Percentiles rank a stretch among this genome's conserved stretches.
Evolutionary conservation across 2,797 vertebrate genomes (phyloP).

Genomic region (Enteromius treurensis): DNA sequence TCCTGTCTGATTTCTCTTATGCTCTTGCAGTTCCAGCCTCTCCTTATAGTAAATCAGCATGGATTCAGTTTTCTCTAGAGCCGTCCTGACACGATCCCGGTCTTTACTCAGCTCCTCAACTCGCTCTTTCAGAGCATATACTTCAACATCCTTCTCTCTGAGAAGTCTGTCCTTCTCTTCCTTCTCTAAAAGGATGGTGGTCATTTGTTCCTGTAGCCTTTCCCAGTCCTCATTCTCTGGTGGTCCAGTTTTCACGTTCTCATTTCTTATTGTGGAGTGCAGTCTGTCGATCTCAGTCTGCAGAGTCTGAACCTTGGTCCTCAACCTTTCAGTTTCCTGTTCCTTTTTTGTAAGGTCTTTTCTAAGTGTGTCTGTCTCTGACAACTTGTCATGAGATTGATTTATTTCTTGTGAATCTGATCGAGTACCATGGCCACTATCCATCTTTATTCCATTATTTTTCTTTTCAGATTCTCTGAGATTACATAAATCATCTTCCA

Average conservation of each 20-base stretch:
- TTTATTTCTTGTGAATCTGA: constrained; percentile 10
- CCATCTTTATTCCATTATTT: constrained; percentile 23
- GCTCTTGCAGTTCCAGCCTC: constrained; percentile 66
- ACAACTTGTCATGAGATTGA: constrained; percentile 21
- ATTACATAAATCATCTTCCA: constrained; percentile 18
- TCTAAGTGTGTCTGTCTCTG: constrained; percentile 10
- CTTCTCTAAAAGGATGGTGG: constrained; percentile 54
- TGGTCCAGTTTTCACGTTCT: background rate
- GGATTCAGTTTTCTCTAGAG: constrained; percentile 80
- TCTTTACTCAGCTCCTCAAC: constrained; percentile 66
- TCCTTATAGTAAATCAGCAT: constrained; percentile 78
- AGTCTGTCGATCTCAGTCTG: constrained; percentile 35
- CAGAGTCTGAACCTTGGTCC: constrained; percentile 26
- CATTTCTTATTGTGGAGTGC: background rate
- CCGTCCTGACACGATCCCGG: constrained; percentile 62
- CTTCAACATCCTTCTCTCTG: constrained; percentile 64
- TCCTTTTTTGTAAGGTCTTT: constrained; percentile 33
- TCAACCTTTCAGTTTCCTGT: constrained; percentile 30
- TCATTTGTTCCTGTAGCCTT: constrained; percentile 35
- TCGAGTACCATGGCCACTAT: constrained; percentile 30
- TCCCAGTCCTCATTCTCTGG: constrained; percentile 2
- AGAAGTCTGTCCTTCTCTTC: constrained; percentile 60
- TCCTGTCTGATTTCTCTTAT: constrained; percentile 26
- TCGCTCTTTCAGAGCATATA: constrained; percentile 64
- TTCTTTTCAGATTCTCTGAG: constrained; percentile 34